A percentile compares a stretch with the other conserved stretches of the same genome.
These are phyloP conservation scores for Helicorthomorpha holstii DNA, from an alignment of 1,140 invertebrate genomes.

Conservation along the genomic window DNA sequence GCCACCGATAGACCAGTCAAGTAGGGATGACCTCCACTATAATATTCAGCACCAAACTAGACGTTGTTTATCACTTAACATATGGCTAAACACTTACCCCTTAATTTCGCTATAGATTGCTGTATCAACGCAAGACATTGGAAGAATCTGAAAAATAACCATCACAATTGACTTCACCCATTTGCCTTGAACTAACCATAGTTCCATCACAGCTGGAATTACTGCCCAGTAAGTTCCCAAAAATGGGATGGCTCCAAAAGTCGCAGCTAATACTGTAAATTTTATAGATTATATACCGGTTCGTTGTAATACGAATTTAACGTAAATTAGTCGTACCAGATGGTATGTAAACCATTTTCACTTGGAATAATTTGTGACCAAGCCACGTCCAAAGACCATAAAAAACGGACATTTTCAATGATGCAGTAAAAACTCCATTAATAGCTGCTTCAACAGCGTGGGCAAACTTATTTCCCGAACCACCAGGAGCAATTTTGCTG, in stretches of 20 bases:
- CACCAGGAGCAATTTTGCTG: slow-evolving; percentile 48
- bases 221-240: slow-evolving; percentile 85
- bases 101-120: slow-evolving; percentile 95
- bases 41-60: slow-evolving; percentile 16
- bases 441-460: slow-evolving; percentile 53
- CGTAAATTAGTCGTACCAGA: slow-evolving; percentile 41
- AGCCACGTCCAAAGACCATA: slow-evolving; percentile 97
- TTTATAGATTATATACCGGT: slow-evolving; percentile 13
- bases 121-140: slow-evolving; percentile 76
- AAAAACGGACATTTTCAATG: slow-evolving; percentile 91
- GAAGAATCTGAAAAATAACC: slow-evolving; percentile 66
- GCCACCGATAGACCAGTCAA: slow-evolving; percentile 93
- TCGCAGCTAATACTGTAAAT: slow-evolving; percentile 56
- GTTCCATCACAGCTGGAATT: slow-evolving; percentile 77
- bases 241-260: slow-evolving; percentile 86
- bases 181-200: slow-evolving; percentile 76
- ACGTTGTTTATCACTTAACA: not conserved
- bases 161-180: slow-evolving; percentile 56
- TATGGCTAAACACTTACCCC: slow-evolving; percentile 44
- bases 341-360: slow-evolving; percentile 87
- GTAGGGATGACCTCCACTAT: slow-evolving; percentile 86
- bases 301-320: not conserved
- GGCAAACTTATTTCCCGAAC: slow-evolving; percentile 41
- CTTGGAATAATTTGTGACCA: slow-evolving; percentile 84
- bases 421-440: slow-evolving; percentile 74